phyloP scores from a whole-genome alignment of 1,140 invertebrate genomes.

The Hetaerina americana region DNA sequence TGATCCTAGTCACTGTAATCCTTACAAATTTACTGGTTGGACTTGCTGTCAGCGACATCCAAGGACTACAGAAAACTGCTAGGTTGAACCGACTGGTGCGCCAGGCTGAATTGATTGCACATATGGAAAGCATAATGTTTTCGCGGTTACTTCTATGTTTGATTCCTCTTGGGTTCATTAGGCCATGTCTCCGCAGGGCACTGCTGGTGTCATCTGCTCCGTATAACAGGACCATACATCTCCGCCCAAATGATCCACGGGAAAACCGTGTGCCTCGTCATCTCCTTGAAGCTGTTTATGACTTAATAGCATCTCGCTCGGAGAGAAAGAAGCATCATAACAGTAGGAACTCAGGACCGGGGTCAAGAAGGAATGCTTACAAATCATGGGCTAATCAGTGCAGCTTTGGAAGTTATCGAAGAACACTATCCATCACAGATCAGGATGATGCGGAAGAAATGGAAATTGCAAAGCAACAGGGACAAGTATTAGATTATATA shows the following conservation, averaged over 20 bases:
- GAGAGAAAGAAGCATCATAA: not conserved
- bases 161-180: constrained; percentile 46
- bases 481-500: not conserved
- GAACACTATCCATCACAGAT: constrained; percentile 62
- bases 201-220: constrained; percentile 50
- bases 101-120: constrained; percentile 61
- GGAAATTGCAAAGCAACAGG: not conserved
- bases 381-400: not conserved
- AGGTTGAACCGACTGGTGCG: constrained; percentile 64
- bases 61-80: constrained; percentile 68
- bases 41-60: constrained; percentile 68
- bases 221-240: constrained; percentile 51
- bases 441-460: constrained; percentile 22
- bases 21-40: constrained; percentile 74
- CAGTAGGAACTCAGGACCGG: not conserved
- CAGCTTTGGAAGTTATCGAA: constrained; percentile 26
- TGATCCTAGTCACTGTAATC: constrained; percentile 70
- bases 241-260: constrained; percentile 63
- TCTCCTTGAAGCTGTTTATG: constrained; percentile 53
- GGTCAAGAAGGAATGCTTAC: not conserved
- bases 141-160: constrained; percentile 48
- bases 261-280: constrained; percentile 62
- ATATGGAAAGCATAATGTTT: constrained; percentile 68
- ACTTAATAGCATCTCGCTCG: constrained; percentile 40
- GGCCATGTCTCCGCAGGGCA: constrained; percentile 49